phyloP scores from a whole-genome alignment of 2,888 invertebrate genomes.

The Lobophora halterata region DNA sequence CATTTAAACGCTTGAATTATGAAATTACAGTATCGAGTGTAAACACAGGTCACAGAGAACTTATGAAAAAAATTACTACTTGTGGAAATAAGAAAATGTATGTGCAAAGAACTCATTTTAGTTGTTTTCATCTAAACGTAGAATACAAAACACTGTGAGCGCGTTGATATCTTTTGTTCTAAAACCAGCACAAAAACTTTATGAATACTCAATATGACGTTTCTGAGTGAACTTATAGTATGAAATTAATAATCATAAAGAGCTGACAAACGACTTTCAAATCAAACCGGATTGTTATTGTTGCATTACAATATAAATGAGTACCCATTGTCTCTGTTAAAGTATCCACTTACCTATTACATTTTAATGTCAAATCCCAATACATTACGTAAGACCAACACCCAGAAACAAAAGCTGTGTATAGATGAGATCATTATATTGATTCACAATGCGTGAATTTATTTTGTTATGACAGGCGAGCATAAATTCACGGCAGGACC shows the following conservation, averaged over 20 bases:
- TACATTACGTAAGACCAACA: slow-evolving; percentile 68
- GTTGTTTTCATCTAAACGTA: too few species aligned
- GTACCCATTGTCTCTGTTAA: slow-evolving; percentile 55
- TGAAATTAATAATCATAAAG: slow-evolving; percentile 8
- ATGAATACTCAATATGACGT: too few species aligned
- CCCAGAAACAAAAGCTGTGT: slow-evolving; percentile 71
- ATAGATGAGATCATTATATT: slow-evolving; percentile 76
- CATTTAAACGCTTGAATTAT: slow-evolving; percentile 80
- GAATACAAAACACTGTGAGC: too few species aligned
- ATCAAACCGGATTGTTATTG: slow-evolving; percentile 40
- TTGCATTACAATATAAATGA: slow-evolving; percentile 54
- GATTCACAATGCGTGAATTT: slow-evolving; percentile 79
- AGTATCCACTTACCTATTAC: slow-evolving; percentile 57
- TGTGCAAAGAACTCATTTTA: too few species aligned
- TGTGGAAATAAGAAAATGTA: too few species aligned
- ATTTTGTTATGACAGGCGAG: slow-evolving; percentile 79
- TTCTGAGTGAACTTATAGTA: too few species aligned
- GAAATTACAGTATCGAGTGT: slow-evolving; percentile 78
- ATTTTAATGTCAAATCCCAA: slow-evolving; percentile 63
- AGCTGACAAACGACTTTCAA: slow-evolving; percentile 25
- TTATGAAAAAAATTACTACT: slow-evolving; percentile 1
- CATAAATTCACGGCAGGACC: slow-evolving; percentile 75
- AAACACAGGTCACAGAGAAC: slow-evolving; percentile 56
- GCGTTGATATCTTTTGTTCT: not conserved
- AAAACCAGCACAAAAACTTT: too few species aligned